These are phyloP conservation scores for Caenorhabditis macrosperma DNA, from an alignment of 2,888 invertebrate species.

Conservation along the genomic window DNA sequence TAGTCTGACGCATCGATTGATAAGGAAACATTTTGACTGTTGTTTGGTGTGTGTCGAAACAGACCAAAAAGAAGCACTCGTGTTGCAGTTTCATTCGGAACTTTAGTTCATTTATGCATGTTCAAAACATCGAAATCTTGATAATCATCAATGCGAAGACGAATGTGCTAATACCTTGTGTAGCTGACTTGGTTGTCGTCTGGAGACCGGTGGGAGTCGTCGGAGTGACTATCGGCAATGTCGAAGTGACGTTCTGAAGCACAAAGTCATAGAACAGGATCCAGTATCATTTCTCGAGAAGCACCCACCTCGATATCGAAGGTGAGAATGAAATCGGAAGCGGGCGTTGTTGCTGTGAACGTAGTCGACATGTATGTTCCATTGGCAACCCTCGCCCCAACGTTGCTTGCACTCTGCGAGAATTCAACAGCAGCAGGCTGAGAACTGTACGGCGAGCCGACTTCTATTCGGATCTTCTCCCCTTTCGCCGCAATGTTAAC, in stretches of 20 bases:
- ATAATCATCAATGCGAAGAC: not conserved
- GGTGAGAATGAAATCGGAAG: not conserved
- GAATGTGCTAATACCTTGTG: not conserved
- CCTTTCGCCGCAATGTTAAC: not conserved
- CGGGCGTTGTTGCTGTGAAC: not conserved
- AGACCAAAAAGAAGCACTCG: not conserved
- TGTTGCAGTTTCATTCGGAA: too few relatives aligned
- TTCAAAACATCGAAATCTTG: not conserved
- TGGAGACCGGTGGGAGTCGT: not conserved
- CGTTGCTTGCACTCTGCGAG: not conserved
- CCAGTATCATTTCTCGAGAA: not conserved
- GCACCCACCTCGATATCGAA: not conserved
- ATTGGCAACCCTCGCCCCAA: constrained; percentile 4
- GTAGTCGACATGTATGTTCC: not conserved
- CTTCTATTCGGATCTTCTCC: constrained; percentile 10
- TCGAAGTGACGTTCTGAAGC: not conserved
- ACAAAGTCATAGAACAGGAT: not conserved
- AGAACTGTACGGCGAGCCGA: not conserved
- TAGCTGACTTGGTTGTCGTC: not conserved
- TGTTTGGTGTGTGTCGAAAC: not conserved
- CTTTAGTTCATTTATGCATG: too few relatives aligned
- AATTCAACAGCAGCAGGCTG: constrained; percentile 4
- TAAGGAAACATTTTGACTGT: not conserved
- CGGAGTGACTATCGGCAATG: not conserved
- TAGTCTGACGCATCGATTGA: not conserved